Evolutionary conservation across 1,140 invertebrate species (phyloP), one percentile per base, ranked within the genome.

Genomic region (Hyphantria cunea): DNA sequence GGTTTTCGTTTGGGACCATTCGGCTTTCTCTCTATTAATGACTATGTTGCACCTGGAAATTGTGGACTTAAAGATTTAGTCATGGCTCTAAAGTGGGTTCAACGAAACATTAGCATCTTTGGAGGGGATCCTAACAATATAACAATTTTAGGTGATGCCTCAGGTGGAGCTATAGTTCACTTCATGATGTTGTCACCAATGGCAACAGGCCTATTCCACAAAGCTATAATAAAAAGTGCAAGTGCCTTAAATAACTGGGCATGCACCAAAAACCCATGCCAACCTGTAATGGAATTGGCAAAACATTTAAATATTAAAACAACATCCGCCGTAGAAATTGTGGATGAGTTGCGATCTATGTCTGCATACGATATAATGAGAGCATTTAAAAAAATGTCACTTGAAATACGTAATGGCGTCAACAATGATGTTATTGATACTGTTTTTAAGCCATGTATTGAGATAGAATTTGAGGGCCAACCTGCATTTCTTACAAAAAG

Each of bases 11-110:
- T 89, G 31, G 87, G 87, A 44, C 80, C 84, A 9, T 80, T 88
- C 50, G 88, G 88, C 37, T 89, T 90, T 70, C 68, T 90, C 14
- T 86, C 88, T 12, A 76, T 80, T 3, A 82, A 84, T 67, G 84
- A 88, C 12, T 78, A 83, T 32, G 71, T 67, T 33, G 89, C 91
- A 8, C 86, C 91, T 9, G 94, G 94, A 34, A 95, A 95, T 80
- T 92, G 89, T 80, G 94, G 94, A 6, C 66, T 94, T 51, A 93
- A 93, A 84, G 94, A 95, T 74, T 91, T 94, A 77, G 78, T 93
- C 3, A 67, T 92, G 64, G 93, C 92, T 3, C 67, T 95, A 47
- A 89, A 93, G 82, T 95, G 93, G 92, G 82, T 94, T 10, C 88
- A 93, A 75, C 89, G 87, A 52, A 94, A 94, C 72, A 94, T 94